phyloP scores from a whole-genome alignment of 2,888 invertebrate genomes.

The Drosophila ezoana region DNA sequence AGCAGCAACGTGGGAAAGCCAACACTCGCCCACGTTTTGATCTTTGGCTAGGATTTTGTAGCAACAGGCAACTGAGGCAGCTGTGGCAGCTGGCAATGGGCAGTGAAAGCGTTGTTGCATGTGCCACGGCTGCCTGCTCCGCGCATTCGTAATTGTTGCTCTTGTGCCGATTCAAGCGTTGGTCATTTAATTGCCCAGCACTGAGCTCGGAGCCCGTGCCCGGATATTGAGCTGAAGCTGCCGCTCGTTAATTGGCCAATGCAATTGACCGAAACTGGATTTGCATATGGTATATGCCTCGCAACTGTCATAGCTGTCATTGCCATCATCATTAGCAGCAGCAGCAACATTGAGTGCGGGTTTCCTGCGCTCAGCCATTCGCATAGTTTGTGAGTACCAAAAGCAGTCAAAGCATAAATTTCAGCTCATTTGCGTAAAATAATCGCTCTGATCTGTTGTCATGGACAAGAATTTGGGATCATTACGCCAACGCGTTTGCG shows the following conservation, averaged over 20 bases:
- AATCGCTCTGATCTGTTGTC: constrained; percentile 28
- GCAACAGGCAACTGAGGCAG: background rate
- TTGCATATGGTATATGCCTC: constrained; percentile 42
- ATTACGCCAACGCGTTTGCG: constrained; percentile 57
- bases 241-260: constrained; percentile 45
- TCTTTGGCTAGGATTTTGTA: constrained; percentile 49
- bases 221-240: constrained; percentile 64
- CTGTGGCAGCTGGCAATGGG: constrained; percentile 28
- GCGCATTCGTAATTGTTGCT: constrained; percentile 76
- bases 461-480: constrained; percentile 50
- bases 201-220: constrained; percentile 31
- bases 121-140: constrained; percentile 62
- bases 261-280: constrained; percentile 69
- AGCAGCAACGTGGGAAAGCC: constrained; percentile 54
- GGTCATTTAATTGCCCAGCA: constrained; percentile 60
- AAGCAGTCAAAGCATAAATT: constrained; percentile 50
- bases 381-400: constrained; percentile 24
- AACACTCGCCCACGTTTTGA: constrained; percentile 52
- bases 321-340: constrained; percentile 57
- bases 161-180: constrained; percentile 64
- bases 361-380: constrained; percentile 40
- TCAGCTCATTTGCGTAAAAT: constrained; percentile 48
- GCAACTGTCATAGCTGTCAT: constrained; percentile 55
- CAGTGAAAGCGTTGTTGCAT: constrained; percentile 57
- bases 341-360: constrained; percentile 19